Base-by-base conservation (phyloP, 1,140 invertebrate genomes). In the Pogonomyrmex californicus region DNA sequence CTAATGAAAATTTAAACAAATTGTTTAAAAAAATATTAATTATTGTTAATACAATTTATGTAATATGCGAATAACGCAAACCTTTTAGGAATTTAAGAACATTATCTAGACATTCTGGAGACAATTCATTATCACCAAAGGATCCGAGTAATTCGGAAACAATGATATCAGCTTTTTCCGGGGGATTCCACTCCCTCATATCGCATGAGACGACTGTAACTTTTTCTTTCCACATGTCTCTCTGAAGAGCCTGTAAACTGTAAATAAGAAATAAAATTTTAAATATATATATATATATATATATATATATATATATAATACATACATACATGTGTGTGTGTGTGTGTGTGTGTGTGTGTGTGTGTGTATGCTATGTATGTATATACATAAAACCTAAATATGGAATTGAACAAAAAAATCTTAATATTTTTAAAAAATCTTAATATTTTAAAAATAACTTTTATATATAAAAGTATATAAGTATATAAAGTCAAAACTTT, bases 91-190 rank as follows among this genome's bases (percentile, higher is more conserved):
- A 98, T 60, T 97, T 96, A 91, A 99, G 97, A 14, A 98, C 99
- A 6, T 99, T 99, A 96, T 99, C 99, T 14, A 99, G 96, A 96
- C 99, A 99, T 95, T 99, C 99, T 0, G 99, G 99, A 1, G 98
- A 99, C 1, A 99, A 96, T 96, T 99, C 99, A 95, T 99, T 99
- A 94, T 99, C 99, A 30, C 99, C 99, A 96, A 99, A 99, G 10
- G 99, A 99, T 5, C 99, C 97, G 9, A 99, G 96, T 23, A 99
- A 95, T 96, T 99, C 99, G 10, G 99, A 99, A 1, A 99, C 98
- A 47, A 99, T 95, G 87, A 99, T 99, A 95, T 99, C 99, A 1
- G 99, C 98, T 92, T 97, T 97, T 91, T 98, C 97, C 0, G 98
- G 96, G 5, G 97, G 96, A 68, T 96, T 94, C 96, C 98, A 98